phyloP scores from a whole-genome alignment of 2,113 vertebrate genomes.

The human region GRCh38 chr20:46338001-46338500 shows the following conservation, averaged over 20 bases:
- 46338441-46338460: neutral
- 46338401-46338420: neutral
- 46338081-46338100: accelerated
- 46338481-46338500: neutral
- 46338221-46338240: neutral
- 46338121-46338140: neutral
- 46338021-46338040: neutral
- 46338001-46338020: neutral
- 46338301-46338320: neutral
- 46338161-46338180: neutral
- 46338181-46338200: neutral
- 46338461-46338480: too few species aligned
- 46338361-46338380: neutral
- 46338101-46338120: neutral
- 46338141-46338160: neutral
- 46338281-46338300: neutral
- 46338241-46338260: neutral
- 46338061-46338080: neutral
- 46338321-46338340: neutral
- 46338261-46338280: neutral
- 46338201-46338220: neutral
- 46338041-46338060: accelerated
- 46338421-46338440: neutral
- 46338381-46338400: neutral
- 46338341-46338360: neutral